Conservation (phyloP, 1,140 invertebrate species). For the Melipona quadrifasciata region DNA sequence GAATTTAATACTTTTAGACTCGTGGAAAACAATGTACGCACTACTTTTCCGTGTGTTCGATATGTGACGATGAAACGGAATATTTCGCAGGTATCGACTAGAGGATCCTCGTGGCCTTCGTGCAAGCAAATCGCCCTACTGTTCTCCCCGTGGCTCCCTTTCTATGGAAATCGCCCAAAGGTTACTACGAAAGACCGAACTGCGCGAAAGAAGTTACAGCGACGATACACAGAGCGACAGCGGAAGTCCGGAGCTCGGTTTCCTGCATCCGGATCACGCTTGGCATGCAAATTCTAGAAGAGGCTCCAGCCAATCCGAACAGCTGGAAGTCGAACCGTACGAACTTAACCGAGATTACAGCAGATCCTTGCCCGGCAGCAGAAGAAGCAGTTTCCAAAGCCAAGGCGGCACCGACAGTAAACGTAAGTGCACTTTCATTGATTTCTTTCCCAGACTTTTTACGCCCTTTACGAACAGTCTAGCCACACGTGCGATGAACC, state of each 20-base stretch:
- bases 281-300: slow-evolving; percentile 88
- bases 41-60: too few relatives aligned
- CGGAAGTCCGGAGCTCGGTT: slow-evolving; percentile 82
- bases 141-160: slow-evolving; percentile 90
- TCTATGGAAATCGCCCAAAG: slow-evolving; percentile 83
- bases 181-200: slow-evolving; percentile 83
- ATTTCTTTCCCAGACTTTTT: too few relatives aligned
- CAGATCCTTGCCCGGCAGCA: slow-evolving; percentile 90
- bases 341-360: slow-evolving; percentile 93
- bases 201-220: slow-evolving; percentile 79
- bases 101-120: slow-evolving; percentile 89
- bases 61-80: not conserved
- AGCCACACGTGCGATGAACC: too few relatives aligned
- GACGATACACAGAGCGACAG: slow-evolving; percentile 81
- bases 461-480: too few relatives aligned
- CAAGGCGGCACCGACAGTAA: slow-evolving; percentile 78
- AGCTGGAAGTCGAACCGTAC: slow-evolving; percentile 92
- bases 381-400: slow-evolving; percentile 90
- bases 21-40: too few relatives aligned
- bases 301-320: slow-evolving; percentile 92
- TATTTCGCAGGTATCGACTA: slow-evolving; percentile 85
- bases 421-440: slow-evolving; percentile 70
- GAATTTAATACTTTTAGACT: too few relatives aligned
- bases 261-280: slow-evolving; percentile 92
- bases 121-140: slow-evolving; percentile 86